Evolutionary conservation across 2,888 invertebrate species (phyloP).

Genomic region (Tipula vernalis): DNA sequence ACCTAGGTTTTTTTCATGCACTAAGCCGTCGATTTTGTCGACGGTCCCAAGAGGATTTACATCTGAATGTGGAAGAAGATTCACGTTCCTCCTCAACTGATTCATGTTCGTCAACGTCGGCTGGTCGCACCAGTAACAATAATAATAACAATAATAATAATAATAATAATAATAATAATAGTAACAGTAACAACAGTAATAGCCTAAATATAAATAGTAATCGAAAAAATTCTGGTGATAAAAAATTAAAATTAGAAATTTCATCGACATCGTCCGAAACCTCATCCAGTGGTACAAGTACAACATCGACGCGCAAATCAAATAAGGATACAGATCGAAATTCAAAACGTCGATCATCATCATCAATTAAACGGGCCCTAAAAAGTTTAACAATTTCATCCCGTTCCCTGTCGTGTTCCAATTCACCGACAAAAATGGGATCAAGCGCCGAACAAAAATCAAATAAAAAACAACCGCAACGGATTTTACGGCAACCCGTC

Average conservation of each 20-base stretch:
- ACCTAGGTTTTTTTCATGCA: constrained; percentile 51
- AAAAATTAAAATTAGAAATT: neutral
- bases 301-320: constrained; percentile 15
- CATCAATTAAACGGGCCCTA: constrained; percentile 58
- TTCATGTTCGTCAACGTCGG: constrained; percentile 29
- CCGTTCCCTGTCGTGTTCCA: constrained; percentile 51
- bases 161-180: neutral
- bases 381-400: constrained; percentile 51
- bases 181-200: neutral
- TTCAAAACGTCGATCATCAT: constrained; percentile 42
- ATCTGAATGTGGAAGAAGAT: constrained; percentile 36
- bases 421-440: constrained; percentile 27
- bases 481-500: constrained; percentile 64
- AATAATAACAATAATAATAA: neutral
- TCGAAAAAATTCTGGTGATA: neutral
- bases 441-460: constrained; percentile 6
- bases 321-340: constrained; percentile 1
- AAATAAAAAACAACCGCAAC: constrained; percentile 44
- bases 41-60: constrained; percentile 38
- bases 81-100: constrained; percentile 38
- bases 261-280: constrained; percentile 29
- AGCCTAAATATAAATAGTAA: neutral
- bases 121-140: neutral
- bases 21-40: constrained; percentile 50
- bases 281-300: constrained; percentile 47